Evolutionary conservation across 1,140 invertebrate species (phyloP).

Genomic region (Globodera ellingtonae): DNA sequence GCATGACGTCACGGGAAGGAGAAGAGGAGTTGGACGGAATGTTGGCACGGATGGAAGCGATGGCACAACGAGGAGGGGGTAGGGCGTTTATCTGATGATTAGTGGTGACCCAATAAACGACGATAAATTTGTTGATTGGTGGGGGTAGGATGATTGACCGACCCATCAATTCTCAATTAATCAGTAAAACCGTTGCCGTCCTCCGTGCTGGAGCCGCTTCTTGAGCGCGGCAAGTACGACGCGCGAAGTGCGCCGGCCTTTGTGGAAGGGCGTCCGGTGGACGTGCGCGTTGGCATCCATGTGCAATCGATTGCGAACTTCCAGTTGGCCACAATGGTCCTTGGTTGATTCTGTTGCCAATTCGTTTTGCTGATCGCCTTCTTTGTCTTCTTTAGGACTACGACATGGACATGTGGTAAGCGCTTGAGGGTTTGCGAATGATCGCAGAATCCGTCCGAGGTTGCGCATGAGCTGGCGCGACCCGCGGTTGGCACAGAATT

Average conservation of each 20-base stretch:
- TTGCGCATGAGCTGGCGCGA: conserved; percentile 62
- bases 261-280: conserved; percentile 48
- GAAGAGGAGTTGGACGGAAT: conserved; percentile 43
- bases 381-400: conserved; percentile 54
- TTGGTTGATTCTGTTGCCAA: not conserved
- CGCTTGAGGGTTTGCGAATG: not conserved
- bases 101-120: too few species aligned
- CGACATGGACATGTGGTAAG: conserved; percentile 60
- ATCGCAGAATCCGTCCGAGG: conserved; percentile 29
- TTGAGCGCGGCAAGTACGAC: conserved; percentile 17
- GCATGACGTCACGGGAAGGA: conserved; percentile 12
- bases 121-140: too few species aligned
- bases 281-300: conserved; percentile 58
- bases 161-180: not conserved
- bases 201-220: conserved; percentile 16
- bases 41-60: conserved; percentile 17
- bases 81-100: not conserved
- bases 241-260: conserved; percentile 54
- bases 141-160: not conserved
- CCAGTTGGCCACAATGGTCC: conserved; percentile 63
- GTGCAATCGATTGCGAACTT: conserved; percentile 64
- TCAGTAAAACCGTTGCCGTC: conserved; percentile 37
- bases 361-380: too few species aligned
- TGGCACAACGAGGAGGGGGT: conserved; percentile 20
- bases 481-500: conserved; percentile 59